Evolutionary conservation across 1,140 invertebrate species (phyloP).

Genomic region (Hormaphis cornu): DNA sequence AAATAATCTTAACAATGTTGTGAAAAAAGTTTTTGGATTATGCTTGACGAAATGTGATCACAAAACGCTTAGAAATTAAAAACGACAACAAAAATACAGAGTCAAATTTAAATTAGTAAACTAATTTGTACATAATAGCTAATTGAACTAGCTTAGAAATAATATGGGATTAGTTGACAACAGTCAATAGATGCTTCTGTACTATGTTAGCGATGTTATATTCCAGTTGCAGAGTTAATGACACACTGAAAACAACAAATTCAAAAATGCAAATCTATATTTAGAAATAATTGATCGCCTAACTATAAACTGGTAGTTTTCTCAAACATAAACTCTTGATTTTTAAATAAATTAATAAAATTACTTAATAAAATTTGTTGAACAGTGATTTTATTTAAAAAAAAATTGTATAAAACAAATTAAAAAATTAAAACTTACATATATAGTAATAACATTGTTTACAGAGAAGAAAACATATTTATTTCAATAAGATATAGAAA

Average conservation of each 20-base stretch:
- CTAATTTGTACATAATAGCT: conserved; percentile 4
- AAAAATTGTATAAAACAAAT: too few relatives aligned
- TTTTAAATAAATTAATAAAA: neutral
- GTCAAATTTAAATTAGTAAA: neutral
- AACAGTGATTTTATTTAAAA: too few relatives aligned
- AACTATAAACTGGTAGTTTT: neutral
- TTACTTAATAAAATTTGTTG: neutral
- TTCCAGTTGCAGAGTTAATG: conserved; percentile 18
- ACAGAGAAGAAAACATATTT: too few relatives aligned
- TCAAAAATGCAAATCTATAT: neutral
- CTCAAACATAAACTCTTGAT: neutral
- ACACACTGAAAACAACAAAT: conserved; percentile 28
- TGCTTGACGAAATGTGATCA: conserved; percentile 10
- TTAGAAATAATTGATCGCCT: neutral
- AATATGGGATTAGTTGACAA: neutral
- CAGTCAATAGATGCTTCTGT: neutral
- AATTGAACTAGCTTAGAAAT: neutral
- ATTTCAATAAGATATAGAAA: too few relatives aligned
- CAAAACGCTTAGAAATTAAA: conserved; percentile 11
- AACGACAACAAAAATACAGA: conserved; percentile 7
- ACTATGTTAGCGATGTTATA: conserved; percentile 19
- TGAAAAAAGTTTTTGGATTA: neutral
- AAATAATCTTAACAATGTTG: neutral
- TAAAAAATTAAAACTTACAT: too few relatives aligned
- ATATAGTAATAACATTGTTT: too few relatives aligned